Base-by-base conservation (phyloP, 2,113 vertebrate genomes). In the Chlorodrepanis virens region DNA sequence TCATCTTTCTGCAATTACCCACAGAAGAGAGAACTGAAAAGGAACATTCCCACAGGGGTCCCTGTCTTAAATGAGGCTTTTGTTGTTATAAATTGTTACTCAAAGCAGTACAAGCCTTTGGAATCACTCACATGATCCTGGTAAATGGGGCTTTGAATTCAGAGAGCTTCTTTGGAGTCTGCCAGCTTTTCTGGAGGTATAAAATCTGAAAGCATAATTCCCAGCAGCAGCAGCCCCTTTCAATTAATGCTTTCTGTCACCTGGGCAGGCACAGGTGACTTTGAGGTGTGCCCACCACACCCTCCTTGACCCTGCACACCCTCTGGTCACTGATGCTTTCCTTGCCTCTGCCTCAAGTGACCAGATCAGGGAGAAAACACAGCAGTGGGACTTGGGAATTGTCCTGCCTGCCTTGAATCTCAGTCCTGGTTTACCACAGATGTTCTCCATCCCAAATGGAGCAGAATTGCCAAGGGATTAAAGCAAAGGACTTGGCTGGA, bases 71-170 rank as follows among this genome's bases (percentile, higher is more conserved):
- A 97, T 96, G 97, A 97, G 89, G 96, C 97, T 95, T 97, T 97
- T 97, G 97, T 97, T 97, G 95, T 97, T 97, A 93, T 94, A 97
- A 97, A 97, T 97, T 97, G 96, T 97, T 97, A 97, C 97, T 97
- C 97, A 97, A 97, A 97, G 96, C 94, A 82, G 90, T 95, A 97
- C 97, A 97, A 96, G 96, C 96, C 96, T 97, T 96, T 96, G 94
- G 96, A 97, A 97, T 90, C 72, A 88, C 76, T 94, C 90, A 85
- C 78, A 83, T 89, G 93, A 89, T 97, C 89, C 83, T 67, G 85
- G 92, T 70, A 95, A 93, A 96, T 89, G 92, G 92, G 93, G 80
- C 84, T 96, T 94, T 96, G 97, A 96, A 97, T 97, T 94, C 91
- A 79, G 83, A 94, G 85, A 94, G 80, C 93, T 94, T 90, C 47